Conservation (phyloP, 2,888 invertebrate species). For the Notodonta dromedarius region DNA sequence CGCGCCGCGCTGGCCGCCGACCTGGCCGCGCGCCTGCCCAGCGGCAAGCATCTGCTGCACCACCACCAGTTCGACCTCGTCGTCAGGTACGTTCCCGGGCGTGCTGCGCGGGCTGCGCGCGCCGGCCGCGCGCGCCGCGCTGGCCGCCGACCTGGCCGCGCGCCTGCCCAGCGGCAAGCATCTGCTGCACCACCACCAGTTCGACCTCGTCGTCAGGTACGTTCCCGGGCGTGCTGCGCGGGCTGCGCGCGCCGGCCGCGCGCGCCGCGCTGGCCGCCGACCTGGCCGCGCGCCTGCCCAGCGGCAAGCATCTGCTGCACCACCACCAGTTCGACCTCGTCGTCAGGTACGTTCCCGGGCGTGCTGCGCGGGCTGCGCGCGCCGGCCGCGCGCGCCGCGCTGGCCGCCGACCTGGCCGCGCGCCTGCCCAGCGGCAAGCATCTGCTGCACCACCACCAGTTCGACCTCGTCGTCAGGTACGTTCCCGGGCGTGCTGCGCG, state of each 20-base stretch:
- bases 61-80: slow-evolving; percentile 98
- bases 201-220: slow-evolving; percentile 85
- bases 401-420: slow-evolving; percentile 94
- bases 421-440: slow-evolving; percentile 96
- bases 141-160: slow-evolving; percentile 85
- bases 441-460: slow-evolving; percentile 97
- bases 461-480: slow-evolving; percentile 92
- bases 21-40: slow-evolving; percentile 93
- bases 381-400: slow-evolving; percentile 93
- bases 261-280: slow-evolving; percentile 95
- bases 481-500: slow-evolving; percentile 97
- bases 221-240: slow-evolving; percentile 97
- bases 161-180: slow-evolving; percentile 96
- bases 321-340: slow-evolving; percentile 98
- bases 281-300: slow-evolving; percentile 93
- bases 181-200: slow-evolving; percentile 97
- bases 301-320: slow-evolving; percentile 96
- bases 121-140: too few species aligned
- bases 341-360: slow-evolving; percentile 92
- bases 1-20: slow-evolving; percentile 95
- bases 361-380: slow-evolving; percentile 95
- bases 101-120: too few species aligned
- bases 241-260: slow-evolving; percentile 94
- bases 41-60: slow-evolving; percentile 96
- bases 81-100: slow-evolving; percentile 85